phyloP scores from a whole-genome alignment of 92 coral and sea anemone genomes.

The Hydrozoanthus gracilis region DNA sequence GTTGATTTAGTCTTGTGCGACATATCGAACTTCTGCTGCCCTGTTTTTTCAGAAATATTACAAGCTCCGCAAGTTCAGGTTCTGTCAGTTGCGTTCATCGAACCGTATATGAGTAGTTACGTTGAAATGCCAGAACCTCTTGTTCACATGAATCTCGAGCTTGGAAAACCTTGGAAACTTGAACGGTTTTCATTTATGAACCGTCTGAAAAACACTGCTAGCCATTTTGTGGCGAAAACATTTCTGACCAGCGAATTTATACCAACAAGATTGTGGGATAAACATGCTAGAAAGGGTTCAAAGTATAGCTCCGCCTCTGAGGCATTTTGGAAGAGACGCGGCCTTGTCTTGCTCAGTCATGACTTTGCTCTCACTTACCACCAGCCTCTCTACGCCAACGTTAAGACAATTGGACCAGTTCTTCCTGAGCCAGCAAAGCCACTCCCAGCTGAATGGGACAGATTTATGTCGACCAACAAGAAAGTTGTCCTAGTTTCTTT shows the following conservation, averaged over 20 bases:
- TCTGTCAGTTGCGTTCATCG: conserved; percentile 35
- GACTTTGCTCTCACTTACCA: conserved; percentile 50
- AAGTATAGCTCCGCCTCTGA: conserved; percentile 36
- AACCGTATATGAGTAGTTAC: background rate
- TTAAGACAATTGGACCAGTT: conserved; percentile 54
- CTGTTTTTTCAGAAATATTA: conserved; percentile 46
- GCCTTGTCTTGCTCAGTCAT: conserved; percentile 42
- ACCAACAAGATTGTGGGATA: conserved; percentile 46
- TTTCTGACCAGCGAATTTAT: background rate
- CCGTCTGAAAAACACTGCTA: conserved; percentile 48
- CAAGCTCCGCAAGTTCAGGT: conserved; percentile 47
- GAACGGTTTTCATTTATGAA: conserved; percentile 43
- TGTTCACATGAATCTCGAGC: conserved; percentile 31
- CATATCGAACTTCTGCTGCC: conserved; percentile 38
- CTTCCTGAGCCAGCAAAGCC: conserved; percentile 43
- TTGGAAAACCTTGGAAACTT: background rate
- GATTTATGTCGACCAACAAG: conserved; percentile 41
- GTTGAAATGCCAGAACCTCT: conserved; percentile 26
- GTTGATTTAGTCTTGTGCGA: conserved; percentile 59
- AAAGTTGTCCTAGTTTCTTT: conserved; percentile 50
- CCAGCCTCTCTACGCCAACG: conserved; percentile 50
- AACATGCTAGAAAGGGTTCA: conserved; percentile 43
- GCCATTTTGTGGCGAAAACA: background rate
- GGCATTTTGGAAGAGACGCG: conserved; percentile 49
- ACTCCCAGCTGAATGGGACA: conserved; percentile 46